Conservation (phyloP, 2,888 invertebrate genomes). For the Cephus sareptanus region DNA sequence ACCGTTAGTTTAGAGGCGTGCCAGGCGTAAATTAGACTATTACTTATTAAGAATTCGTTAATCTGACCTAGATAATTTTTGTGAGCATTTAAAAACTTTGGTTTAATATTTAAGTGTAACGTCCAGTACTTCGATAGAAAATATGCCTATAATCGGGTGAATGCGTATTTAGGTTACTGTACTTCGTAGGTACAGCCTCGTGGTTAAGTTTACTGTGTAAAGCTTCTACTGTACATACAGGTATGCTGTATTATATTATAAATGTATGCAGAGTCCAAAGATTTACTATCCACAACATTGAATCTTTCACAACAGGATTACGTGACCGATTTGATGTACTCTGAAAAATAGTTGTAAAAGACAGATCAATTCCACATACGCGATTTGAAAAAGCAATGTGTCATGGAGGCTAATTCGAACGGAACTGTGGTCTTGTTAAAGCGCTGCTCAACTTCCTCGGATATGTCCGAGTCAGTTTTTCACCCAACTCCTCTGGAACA, state of each 20-base stretch:
- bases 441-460: neutral
- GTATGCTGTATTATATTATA: neutral
- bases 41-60: neutral
- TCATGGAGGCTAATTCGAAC: neutral
- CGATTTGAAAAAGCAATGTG: neutral
- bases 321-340: constrained; percentile 14
- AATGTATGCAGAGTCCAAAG: neutral
- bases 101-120: neutral
- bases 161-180: neutral
- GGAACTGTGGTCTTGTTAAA: neutral
- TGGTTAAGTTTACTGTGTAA: neutral
- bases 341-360: constrained; percentile 10
- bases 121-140: neutral
- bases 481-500: neutral
- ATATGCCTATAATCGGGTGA: neutral
- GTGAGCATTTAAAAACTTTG: neutral
- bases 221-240: neutral
- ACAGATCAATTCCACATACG: neutral
- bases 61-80: neutral
- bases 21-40: neutral
- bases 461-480: neutral
- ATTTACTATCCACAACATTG: neutral
- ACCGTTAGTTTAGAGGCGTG: neutral
- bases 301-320: neutral
- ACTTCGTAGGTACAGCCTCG: neutral